phyloP scores from a whole-genome alignment of 1,140 invertebrate genomes.

The Armadillidium nasatum region DNA sequence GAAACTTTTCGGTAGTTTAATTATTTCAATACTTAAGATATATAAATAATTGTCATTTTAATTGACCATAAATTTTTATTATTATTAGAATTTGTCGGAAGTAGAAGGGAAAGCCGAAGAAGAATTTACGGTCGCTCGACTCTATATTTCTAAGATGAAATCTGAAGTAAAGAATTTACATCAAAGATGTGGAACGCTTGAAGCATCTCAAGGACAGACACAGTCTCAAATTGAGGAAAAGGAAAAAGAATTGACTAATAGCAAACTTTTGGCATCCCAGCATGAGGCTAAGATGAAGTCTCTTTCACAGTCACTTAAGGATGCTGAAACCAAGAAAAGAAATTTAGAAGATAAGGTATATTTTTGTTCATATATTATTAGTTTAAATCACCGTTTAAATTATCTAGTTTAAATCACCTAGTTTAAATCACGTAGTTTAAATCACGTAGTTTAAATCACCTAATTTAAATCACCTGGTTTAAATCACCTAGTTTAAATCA shows the following conservation, averaged over 20 bases:
- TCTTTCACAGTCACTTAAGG: constrained; percentile 87
- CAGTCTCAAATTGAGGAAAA: constrained; percentile 87
- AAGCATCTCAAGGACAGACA: constrained; percentile 77
- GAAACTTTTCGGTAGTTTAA: too few relatives aligned
- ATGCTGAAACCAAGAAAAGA: constrained; percentile 89
- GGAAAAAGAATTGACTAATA: constrained; percentile 87
- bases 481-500: too few relatives aligned
- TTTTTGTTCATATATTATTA: neutral
- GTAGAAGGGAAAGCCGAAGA: constrained; percentile 68
- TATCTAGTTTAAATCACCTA: too few relatives aligned
- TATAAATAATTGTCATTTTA: too few relatives aligned
- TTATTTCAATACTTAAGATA: too few relatives aligned
- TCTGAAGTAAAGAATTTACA: constrained; percentile 92
- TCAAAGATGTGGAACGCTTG: constrained; percentile 77
- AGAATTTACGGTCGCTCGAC: constrained; percentile 93
- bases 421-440: too few relatives aligned
- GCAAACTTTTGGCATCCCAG: constrained; percentile 85
- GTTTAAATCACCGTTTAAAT: too few relatives aligned
- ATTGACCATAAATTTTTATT: too few relatives aligned
- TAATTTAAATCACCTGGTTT: too few relatives aligned
- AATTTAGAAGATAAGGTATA: constrained; percentile 81
- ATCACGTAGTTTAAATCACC: too few relatives aligned
- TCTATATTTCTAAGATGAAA: constrained; percentile 98
- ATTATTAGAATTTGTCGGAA: constrained; percentile 55
- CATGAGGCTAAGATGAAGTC: constrained; percentile 94